Percentiles rank a stretch among this genome's conserved stretches.
Evolutionary conservation across 1,140 invertebrate genomes (phyloP).

Genomic region (Drosophila tsacasi): DNA sequence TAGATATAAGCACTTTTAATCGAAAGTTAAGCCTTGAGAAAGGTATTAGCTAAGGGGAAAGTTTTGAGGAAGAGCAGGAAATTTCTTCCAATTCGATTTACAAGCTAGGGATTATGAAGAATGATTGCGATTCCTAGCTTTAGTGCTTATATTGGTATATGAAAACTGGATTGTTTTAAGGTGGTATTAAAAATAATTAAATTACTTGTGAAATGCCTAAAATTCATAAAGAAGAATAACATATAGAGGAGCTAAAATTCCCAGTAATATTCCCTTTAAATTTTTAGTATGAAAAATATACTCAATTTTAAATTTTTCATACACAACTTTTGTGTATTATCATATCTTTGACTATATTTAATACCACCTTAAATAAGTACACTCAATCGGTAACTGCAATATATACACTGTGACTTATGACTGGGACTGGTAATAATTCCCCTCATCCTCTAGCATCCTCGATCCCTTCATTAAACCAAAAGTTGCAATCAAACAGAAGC

Average conservation of each 20-base stretch:
- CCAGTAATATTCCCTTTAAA: too few relatives aligned
- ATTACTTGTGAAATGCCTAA: not conserved
- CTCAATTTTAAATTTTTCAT: not conserved
- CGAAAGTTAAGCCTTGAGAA: not conserved
- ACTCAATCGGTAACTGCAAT: not conserved
- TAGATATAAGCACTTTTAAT: constrained; percentile 6
- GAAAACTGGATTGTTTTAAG: not conserved
- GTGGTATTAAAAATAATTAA: not conserved
- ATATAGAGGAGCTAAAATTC: not conserved
- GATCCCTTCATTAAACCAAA: constrained; percentile 8
- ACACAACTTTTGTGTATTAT: not conserved
- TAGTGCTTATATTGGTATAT: not conserved
- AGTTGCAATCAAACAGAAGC: constrained; percentile 35
- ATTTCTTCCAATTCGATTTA: not conserved
- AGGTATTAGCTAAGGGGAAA: too few relatives aligned
- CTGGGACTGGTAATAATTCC: not conserved
- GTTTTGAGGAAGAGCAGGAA: not conserved
- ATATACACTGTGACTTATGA: constrained; percentile 9
- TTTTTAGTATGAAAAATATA: not conserved
- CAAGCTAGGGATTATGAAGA: not conserved
- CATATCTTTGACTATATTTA: not conserved
- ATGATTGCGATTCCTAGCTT: not conserved
- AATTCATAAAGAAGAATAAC: not conserved
- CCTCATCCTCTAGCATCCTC: not conserved
- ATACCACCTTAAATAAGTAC: constrained; percentile 13